Evolutionary conservation across 2,888 invertebrate genomes (phyloP).

Genomic region (Nomada ferruginata): DNA sequence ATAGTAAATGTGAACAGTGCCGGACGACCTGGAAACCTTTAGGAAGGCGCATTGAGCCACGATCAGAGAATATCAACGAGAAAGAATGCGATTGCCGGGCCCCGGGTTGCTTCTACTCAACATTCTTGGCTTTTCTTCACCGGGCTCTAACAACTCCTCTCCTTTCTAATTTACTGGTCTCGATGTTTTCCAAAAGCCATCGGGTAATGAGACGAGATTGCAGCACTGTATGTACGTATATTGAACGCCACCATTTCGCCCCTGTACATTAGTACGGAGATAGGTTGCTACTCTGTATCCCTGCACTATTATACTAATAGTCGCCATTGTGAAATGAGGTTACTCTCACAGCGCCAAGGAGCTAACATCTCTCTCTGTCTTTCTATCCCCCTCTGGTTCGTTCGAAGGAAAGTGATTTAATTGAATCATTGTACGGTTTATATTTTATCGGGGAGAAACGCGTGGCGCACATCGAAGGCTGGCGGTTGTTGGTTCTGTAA

Average conservation of each 20-base stretch:
- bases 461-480: conserved; percentile 34
- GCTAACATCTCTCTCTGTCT: not conserved
- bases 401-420: conserved; percentile 15
- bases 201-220: not conserved
- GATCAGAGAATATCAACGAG: conserved; percentile 60
- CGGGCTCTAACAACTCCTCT: conserved; percentile 12
- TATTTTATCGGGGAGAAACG: conserved; percentile 24
- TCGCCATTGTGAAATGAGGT: not conserved
- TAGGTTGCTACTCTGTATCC: not conserved
- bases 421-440: not conserved
- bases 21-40: conserved; percentile 60
- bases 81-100: conserved; percentile 54
- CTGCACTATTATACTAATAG: not conserved
- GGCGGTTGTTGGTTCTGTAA: conserved; percentile 46
- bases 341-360: not conserved
- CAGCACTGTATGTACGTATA: no score
- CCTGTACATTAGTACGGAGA: no score
- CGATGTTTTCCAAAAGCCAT: conserved; percentile 2
- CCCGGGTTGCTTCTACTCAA: conserved; percentile 37
- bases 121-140: conserved; percentile 51
- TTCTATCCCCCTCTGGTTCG: not conserved
- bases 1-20: conserved; percentile 51
- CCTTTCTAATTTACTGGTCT: conserved; percentile 52
- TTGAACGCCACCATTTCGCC: no score
- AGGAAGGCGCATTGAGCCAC: conserved; percentile 50